phyloP scores from a whole-genome alignment of 1,140 invertebrate species.

The Papilio aristodemus region DNA sequence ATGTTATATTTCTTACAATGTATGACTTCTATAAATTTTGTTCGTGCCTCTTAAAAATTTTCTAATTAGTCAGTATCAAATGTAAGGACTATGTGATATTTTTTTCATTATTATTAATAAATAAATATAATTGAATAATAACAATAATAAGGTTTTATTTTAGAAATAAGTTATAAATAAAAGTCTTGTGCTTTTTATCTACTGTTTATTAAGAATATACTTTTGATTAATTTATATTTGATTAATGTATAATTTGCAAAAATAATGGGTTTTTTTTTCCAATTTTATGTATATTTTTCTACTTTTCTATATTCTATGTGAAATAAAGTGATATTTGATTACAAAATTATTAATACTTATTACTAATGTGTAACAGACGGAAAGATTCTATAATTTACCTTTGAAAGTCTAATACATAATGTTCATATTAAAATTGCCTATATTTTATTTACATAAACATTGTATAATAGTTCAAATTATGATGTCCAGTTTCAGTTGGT shows the following conservation, averaged over 20 bases:
- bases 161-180: constrained; percentile 17
- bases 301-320: background rate
- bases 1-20: constrained; percentile 14
- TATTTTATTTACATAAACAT: constrained; percentile 14
- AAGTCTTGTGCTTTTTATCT: constrained; percentile 12
- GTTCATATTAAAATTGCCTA: constrained; percentile 21
- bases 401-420: constrained; percentile 9
- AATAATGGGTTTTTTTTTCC: constrained; percentile 11
- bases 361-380: constrained; percentile 22
- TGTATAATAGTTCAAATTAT: too few species aligned
- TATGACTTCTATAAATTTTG: background rate
- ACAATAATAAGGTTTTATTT: constrained; percentile 34
- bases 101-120: constrained; percentile 68
- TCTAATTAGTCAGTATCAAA: constrained; percentile 57
- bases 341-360: constrained; percentile 11
- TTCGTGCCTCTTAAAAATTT: constrained; percentile 32
- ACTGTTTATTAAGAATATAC: constrained; percentile 26
- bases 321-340: background rate
- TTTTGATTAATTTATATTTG: background rate
- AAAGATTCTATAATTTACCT: background rate
- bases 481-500: background rate
- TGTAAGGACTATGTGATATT: constrained; percentile 76
- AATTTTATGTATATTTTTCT: constrained; percentile 25
- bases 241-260: constrained; percentile 10
- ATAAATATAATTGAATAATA: constrained; percentile 53